A percentile compares a stretch with the other conserved stretches of the same genome.
phyloP scores from a whole-genome alignment of 2,888 invertebrate species.

The Leucophenga maculata region DNA sequence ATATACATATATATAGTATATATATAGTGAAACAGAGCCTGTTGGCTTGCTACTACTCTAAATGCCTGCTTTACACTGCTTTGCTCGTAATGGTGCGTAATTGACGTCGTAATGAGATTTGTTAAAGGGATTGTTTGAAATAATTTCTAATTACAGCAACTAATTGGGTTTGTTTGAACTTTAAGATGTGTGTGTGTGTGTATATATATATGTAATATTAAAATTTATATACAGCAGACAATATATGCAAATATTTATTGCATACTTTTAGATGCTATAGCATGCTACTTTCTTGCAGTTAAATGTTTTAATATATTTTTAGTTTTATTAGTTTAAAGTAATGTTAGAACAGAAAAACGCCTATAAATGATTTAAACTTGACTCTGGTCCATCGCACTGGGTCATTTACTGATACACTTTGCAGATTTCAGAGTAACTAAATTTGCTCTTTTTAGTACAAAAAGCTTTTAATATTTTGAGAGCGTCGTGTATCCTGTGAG shows the following conservation, averaged over 20 bases:
- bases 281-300: too few relatives aligned
- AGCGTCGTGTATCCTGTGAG: too few relatives aligned
- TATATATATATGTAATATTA: neutral
- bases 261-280: neutral
- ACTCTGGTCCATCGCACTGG: neutral
- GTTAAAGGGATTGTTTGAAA: slow-evolving; percentile 59
- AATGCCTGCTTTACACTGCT: neutral
- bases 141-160: slow-evolving; percentile 46
- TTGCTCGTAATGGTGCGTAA: slow-evolving; percentile 49
- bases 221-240: too few relatives aligned
- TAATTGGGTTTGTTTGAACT: slow-evolving; percentile 15
- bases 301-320: too few relatives aligned
- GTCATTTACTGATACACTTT: neutral
- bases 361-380: slow-evolving; percentile 15
- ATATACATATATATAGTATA: too few relatives aligned
- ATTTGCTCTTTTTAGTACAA: slow-evolving; percentile 14
- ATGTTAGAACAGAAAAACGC: neutral
- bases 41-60: neutral
- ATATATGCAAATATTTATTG: neutral
- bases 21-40: neutral
- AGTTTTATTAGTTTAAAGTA: too few relatives aligned
- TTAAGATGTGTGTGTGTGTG: neutral
- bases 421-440: neutral
- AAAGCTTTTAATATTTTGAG: too few relatives aligned
- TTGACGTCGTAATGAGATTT: slow-evolving; percentile 63